Percentiles rank a stretch among this genome's conserved stretches.
phyloP scores from a whole-genome alignment of 1,140 invertebrate species.

The Solenopsis fugax region DNA sequence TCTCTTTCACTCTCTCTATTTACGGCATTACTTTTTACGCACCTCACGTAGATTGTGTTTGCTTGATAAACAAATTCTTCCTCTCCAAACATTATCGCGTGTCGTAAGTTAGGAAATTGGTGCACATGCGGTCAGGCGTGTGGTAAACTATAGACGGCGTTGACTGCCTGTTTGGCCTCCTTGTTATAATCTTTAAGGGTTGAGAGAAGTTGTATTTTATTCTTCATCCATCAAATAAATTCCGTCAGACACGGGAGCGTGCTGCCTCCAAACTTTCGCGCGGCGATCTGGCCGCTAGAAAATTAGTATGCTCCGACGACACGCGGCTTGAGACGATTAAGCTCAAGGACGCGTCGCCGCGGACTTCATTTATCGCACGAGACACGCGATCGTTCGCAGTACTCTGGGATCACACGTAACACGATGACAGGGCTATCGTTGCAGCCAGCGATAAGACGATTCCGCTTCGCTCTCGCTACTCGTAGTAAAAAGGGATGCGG shows the following conservation, averaged over 20 bases:
- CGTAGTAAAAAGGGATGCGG: background rate
- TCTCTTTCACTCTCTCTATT: background rate
- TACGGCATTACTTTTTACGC: background rate
- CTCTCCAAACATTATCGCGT: background rate
- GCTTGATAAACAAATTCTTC: conserved; percentile 13
- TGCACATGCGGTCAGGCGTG: background rate
- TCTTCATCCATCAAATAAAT: conserved; percentile 10
- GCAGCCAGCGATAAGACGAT: conserved; percentile 35
- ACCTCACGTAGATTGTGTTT: background rate
- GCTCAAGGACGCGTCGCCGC: conserved; percentile 43
- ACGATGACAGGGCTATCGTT: conserved; percentile 46
- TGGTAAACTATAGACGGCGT: background rate
- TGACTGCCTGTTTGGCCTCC: background rate
- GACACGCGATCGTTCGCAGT: conserved; percentile 46
- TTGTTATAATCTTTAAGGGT: conserved; percentile 14
- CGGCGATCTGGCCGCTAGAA: background rate
- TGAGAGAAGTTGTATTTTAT: conserved; percentile 10
- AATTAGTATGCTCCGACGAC: conserved; percentile 47
- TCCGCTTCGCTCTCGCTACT: conserved; percentile 3
- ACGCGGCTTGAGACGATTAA: conserved; percentile 43
- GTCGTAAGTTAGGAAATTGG: conserved; percentile 4
- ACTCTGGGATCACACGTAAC: conserved; percentile 10
- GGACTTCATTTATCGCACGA: conserved; percentile 22
- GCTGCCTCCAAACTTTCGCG: background rate
- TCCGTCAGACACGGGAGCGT: conserved; percentile 1